Evolutionary conservation across 2,888 invertebrate genomes (phyloP), one percentile per base, ranked within the genome.

Genomic region (Apoda limacodes): DNA sequence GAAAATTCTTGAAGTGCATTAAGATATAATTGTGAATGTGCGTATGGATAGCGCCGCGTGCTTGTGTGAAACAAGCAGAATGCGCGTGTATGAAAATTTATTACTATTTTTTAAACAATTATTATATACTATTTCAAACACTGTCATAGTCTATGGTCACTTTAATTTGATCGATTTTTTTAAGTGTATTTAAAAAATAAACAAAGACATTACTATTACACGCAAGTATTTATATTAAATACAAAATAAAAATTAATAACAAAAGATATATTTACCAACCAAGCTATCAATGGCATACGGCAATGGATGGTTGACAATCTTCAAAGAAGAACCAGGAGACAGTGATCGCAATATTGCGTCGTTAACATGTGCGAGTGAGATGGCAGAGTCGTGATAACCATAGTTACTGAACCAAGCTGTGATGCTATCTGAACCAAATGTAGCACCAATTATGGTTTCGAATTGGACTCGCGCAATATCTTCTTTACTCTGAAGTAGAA

Each of bases 401-500:
- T 90, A 88, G 57, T 90, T 91, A 54, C 92, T 92, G 59, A 91
- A 89, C 84, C 88, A 88, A 3, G 85, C 88, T 0, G 80, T 87
- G 3, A 88, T 76, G 9, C 59, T 58, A 4, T 56, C 49, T 1
- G 49, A 45, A 1, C 74, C 50, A 48, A 85, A 83, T 1, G 84
- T 82, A 1, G 86, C 86, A 0, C 85, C 87, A 1, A 81, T 68
- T 27, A 88, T 56, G 37, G 84, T 84, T 39, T 82, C 82, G 21
- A 72, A 65, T 35, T 83, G 76, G 9, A 83, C 60, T 1, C 76
- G 64, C 4, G 66, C 46, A 22, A 75, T 55, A 26, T 82, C 58
- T 1, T 47, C 40, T 22, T 49, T 46, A 28, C 63, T 60, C 78
- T 78, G 43, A 39, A 54, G 57, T n/a, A n/a, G n/a, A n/a, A n/a